Evolutionary conservation across 2,888 invertebrate species (phyloP).

Genomic region (Nudaria mundana): DNA sequence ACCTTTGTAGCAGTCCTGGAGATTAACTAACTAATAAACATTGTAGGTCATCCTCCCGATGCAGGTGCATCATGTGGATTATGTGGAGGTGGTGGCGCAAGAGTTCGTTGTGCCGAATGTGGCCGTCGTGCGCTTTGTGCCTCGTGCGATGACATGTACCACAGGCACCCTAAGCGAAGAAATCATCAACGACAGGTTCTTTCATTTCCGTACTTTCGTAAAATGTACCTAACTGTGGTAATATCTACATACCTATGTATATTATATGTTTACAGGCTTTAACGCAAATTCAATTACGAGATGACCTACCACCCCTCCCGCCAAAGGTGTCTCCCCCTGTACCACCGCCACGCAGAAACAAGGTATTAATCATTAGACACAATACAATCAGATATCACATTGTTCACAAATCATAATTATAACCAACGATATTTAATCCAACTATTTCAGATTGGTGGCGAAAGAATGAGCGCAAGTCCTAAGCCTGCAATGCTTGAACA

Average conservation of each 20-base stretch:
- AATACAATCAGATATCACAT: background rate
- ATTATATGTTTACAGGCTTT: conserved; percentile 47
- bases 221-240: background rate
- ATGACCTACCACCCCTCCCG: conserved; percentile 72
- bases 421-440: background rate
- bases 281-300: conserved; percentile 56
- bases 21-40: no score
- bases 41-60: conserved; percentile 76
- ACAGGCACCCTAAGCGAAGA: conserved; percentile 93
- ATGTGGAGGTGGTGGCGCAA: conserved; percentile 91
- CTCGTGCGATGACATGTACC: conserved; percentile 97
- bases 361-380: conserved; percentile 41
- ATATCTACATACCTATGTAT: background rate
- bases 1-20: no score
- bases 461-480: conserved; percentile 64
- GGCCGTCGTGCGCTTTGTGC: conserved; percentile 91
- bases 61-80: conserved; percentile 86
- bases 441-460: conserved; percentile 47
- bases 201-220: conserved; percentile 5
- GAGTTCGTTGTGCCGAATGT: conserved; percentile 92
- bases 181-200: conserved; percentile 88
- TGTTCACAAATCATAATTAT: background rate
- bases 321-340: conserved; percentile 72
- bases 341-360: conserved; percentile 74
- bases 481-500: conserved; percentile 51